phyloP scores from a whole-genome alignment of 2,113 vertebrate genomes.

The Vireo altiloquus region DNA sequence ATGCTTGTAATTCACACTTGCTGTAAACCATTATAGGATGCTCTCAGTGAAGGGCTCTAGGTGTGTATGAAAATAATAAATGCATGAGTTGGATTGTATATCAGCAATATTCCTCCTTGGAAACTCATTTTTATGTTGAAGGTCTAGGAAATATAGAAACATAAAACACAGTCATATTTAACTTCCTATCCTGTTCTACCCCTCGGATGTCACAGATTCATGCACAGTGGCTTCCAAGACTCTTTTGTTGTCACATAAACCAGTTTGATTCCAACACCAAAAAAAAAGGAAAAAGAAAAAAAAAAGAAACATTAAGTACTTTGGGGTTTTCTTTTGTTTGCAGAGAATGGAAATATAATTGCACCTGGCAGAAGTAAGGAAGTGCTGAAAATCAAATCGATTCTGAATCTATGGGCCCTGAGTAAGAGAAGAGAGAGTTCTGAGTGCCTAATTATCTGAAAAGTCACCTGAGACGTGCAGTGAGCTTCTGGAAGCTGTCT shows the following conservation, averaged over 20 bases:
- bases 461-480: not conserved
- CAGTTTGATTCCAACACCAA: not conserved
- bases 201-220: not conserved
- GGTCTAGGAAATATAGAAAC: not conserved
- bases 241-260: not conserved
- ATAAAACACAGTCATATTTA: not conserved
- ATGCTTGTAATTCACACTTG: not conserved
- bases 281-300: not conserved
- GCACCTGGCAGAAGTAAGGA: not conserved
- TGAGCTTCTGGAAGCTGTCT: not conserved
- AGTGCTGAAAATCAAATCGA: not conserved
- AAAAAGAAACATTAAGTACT: not conserved
- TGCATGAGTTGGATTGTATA: not conserved
- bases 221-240: not conserved
- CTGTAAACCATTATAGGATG: not conserved
- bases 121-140: not conserved
- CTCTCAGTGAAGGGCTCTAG: not conserved
- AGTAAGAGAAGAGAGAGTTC: not conserved
- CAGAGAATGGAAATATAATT: not conserved
- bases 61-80: not conserved
- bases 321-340: not conserved
- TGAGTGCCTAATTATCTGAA: not conserved
- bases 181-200: not conserved
- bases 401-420: not conserved
- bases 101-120: not conserved